Evolutionary conservation across 2,888 invertebrate species (phyloP), one percentile per base, ranked within the genome.

Genomic region (Oconnorella tubifera): DNA sequence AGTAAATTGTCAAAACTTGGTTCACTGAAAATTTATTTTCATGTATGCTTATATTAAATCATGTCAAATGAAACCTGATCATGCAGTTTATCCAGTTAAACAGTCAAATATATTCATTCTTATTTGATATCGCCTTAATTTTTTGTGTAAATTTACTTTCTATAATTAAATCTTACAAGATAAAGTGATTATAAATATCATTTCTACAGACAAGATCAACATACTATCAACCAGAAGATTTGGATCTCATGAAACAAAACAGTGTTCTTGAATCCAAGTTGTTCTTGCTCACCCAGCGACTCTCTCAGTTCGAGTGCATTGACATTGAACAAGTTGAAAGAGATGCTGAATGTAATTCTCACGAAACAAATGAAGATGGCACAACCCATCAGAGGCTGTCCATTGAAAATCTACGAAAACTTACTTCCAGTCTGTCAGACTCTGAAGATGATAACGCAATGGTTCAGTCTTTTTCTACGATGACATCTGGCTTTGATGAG

Each of bases 401-500:
- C 10, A 40, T 10, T 14, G 40, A 40, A 40, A 40, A 40, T 40
- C 40, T 40, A 14, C 40, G 40, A 10, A 40, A 40, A 19, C 40
- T 40, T 10, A 40, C 40, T 14, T 10, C 40, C 40, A 40, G 40
- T 40, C 19, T 40, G 40, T 40, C 40, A 10, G 40, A 40, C 40
- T 40, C 40, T 40, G 40, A 40, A 14, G 40, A 40, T 40, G 40
- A 40, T 10, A 40, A 40, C 19, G 10, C 40, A 40, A 40, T 40
- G 40, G 40, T 40, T 40, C 40, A 40, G 40, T 40, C 40, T 10
- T 40, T 40, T 40, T 40, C 40, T 40, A 40, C 40, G 40, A 40
- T 40, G 40, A 40, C 40, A 19, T 40, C 40, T 14, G 40, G 40
- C 10, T 40, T 40, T 40, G 40, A 40, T 40, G 40, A 40, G 40